Conservation (phyloP, 2,888 invertebrate genomes). For the Lamellibrachia columna region DNA sequence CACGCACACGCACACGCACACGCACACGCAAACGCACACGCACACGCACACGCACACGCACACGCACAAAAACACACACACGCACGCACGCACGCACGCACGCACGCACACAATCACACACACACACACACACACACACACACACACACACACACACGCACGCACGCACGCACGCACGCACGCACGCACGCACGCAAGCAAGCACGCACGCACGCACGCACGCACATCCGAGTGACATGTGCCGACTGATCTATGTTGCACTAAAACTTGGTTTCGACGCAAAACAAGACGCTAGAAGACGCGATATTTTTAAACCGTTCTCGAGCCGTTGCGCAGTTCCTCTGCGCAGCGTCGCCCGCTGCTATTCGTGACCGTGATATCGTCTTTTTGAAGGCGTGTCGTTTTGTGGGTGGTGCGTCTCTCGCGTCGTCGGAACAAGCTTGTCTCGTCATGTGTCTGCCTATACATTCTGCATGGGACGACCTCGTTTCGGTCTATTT, state of each 20-base stretch:
- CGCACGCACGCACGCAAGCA: neutral
- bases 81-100: too few species aligned
- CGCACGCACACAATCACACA: neutral
- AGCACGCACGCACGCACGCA: too few species aligned
- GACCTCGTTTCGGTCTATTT: too few species aligned
- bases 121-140: too few species aligned
- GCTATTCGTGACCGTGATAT: neutral
- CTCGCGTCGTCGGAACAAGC: neutral
- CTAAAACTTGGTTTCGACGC: neutral
- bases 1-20: neutral
- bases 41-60: neutral
- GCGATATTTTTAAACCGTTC: neutral
- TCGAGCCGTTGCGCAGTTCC: neutral
- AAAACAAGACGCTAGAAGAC: neutral
- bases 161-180: neutral
- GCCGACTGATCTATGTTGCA: neutral
- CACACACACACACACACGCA: neutral
- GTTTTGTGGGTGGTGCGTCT: neutral
- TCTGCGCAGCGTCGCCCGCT: neutral
- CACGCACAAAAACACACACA: too few species aligned
- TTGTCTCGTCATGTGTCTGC: neutral
- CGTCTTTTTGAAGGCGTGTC: neutral
- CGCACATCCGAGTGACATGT: neutral
- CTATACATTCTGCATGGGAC: neutral
- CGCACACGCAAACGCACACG: neutral